Base-by-base conservation (phyloP, 2,113 vertebrate genomes). In the Hyla sarda region DNA sequence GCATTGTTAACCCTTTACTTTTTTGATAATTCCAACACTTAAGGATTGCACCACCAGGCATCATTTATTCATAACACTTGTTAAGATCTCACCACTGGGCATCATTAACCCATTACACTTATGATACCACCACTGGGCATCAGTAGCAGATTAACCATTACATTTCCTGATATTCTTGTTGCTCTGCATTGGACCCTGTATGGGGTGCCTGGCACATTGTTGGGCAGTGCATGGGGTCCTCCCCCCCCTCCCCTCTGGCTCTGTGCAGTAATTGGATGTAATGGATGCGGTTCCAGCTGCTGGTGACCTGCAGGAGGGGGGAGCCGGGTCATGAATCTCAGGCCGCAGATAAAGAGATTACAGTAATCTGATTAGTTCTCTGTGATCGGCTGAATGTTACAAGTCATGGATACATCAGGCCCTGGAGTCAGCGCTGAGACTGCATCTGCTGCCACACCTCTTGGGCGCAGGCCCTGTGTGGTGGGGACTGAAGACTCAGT, bases 291-390 rank as follows among this genome's bases (percentile, higher is more conserved):
- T 32, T 77, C 73, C 47, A 77, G 25, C 74, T 52, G 74, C 41
- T 48, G 37, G 2, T 25, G 37, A 47, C 41, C 23, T 74, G 69
- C 69, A 41, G 28, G 30, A 12, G 54, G 54, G 54, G 54, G 54
- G 54, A 56, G 3, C 54, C 3, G 47, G 34, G 52, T 41, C 45
- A 28, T 8, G 30, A 56, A 32, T 73, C 67, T 34, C 32, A 60
- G 52, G 21, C 32, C 8, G 34, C 13, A 62, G 72, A 76, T 76
- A 84, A 84, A 8, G 52, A 62, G 82, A 84, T 84, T 84, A 76
- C n/a, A 30, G 52, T 83, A 47, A 75, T 75, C 72, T 75, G 56
- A 84, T 84, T 65, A 76, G 52, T 84, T 73, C 72, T 74, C 2
- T 74, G 9, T 47, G 34, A 83, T 73, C 11, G 1, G 17, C 28